These are phyloP conservation scores for Tetraneura akinire DNA, from an alignment of 1,140 invertebrate species.

Conservation along the genomic window DNA sequence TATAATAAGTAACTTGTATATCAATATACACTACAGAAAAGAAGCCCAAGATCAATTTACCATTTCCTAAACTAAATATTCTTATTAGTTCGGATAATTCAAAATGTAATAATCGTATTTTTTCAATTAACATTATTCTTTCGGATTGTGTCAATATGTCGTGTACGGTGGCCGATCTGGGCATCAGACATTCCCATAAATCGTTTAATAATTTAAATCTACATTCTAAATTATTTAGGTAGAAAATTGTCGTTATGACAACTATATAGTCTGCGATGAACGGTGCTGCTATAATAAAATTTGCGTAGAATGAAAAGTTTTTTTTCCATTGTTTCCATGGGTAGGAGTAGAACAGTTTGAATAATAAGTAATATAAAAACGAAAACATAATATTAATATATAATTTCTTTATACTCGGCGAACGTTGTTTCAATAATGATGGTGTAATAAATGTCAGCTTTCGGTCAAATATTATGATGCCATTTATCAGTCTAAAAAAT, in stretches of 20 bases:
- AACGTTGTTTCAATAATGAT: no score
- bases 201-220: not conserved
- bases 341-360: no score
- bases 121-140: not conserved
- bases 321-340: no score
- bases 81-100: not conserved
- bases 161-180: not conserved
- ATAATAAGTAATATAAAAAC: no score
- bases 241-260: not conserved
- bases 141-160: not conserved
- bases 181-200: not conserved
- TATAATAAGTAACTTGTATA: not conserved
- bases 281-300: not conserved
- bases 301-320: no score
- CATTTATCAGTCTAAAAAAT: no score
- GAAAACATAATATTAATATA: no score
- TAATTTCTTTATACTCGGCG: no score
- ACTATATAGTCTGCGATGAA: not conserved
- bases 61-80: not conserved
- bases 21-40: not conserved
- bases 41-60: not conserved
- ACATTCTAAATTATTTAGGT: not conserved
- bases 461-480: no score
- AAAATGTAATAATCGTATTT: not conserved
- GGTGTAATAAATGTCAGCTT: no score